Conservation (phyloP, 2,888 invertebrate species). For the Heliconius hortense region DNA sequence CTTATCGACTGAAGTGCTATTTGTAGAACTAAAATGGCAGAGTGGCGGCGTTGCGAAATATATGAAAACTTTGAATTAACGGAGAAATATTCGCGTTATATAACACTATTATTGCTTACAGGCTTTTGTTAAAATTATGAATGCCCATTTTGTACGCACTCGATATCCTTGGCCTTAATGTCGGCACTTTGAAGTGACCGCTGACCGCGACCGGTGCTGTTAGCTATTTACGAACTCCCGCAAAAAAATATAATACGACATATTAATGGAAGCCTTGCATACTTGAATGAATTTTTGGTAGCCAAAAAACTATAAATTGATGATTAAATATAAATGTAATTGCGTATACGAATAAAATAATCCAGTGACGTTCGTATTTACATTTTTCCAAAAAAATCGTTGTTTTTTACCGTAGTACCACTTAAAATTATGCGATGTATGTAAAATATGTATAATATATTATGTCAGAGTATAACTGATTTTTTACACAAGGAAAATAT, state of each 20-base stretch:
- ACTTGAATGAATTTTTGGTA: constrained; percentile 38
- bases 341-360: constrained; percentile 6
- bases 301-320: constrained; percentile 33
- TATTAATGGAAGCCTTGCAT: constrained; percentile 37
- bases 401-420: neutral
- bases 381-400: neutral
- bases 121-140: constrained; percentile 72
- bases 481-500: neutral
- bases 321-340: constrained; percentile 21
- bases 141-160: constrained; percentile 66
- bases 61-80: constrained; percentile 34
- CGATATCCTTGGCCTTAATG: constrained; percentile 72
- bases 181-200: constrained; percentile 66
- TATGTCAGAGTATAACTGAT: neutral
- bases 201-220: constrained; percentile 55
- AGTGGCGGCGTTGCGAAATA: constrained; percentile 36
- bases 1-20: constrained; percentile 39
- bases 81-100: constrained; percentile 56
- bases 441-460: too few relatives aligned
- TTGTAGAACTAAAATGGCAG: constrained; percentile 34
- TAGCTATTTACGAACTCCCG: constrained; percentile 67
- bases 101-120: constrained; percentile 62
- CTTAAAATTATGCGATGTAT: too few relatives aligned
- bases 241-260: constrained; percentile 41
- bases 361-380: constrained; percentile 11